Conservation (phyloP, 2,113 vertebrate species). For the Capreolus pygargus region DNA sequence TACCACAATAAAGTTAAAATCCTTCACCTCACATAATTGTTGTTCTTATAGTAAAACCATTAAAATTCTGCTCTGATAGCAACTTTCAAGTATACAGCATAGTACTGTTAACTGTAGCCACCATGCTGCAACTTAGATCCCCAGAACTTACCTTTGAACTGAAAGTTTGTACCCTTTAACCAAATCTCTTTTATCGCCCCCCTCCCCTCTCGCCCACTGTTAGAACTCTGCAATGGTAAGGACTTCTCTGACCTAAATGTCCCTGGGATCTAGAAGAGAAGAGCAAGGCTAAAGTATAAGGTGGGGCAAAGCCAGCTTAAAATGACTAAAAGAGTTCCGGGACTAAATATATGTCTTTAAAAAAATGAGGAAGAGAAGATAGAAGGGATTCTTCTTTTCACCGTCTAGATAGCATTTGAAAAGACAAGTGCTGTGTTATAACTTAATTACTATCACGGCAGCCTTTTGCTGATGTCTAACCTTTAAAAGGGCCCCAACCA, state of each 20-base stretch:
- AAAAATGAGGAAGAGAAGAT: background rate
- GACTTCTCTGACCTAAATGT: slow-evolving; percentile 23
- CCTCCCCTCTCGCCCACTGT: background rate
- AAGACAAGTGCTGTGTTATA: background rate
- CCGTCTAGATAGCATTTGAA: background rate
- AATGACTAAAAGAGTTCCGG: background rate
- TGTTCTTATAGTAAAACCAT: background rate
- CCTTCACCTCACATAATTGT: background rate
- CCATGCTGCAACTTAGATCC: background rate
- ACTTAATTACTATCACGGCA: background rate
- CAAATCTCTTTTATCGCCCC: background rate
- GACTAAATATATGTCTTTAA: background rate
- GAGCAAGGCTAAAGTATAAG: background rate
- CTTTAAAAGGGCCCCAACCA: background rate
- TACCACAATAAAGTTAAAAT: background rate
- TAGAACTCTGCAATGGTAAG: background rate
- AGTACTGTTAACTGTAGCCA: background rate
- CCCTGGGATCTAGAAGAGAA: slow-evolving; percentile 2
- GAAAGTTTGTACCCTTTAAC: background rate
- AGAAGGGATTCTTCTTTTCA: background rate
- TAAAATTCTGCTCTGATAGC: background rate
- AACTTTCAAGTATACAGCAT: background rate
- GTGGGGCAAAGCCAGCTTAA: background rate
- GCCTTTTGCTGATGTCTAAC: background rate
- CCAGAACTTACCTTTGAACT: background rate